Evolutionary conservation across 2,113 vertebrate genomes (phyloP).

Genomic region (Bujurquina vittata): DNA sequence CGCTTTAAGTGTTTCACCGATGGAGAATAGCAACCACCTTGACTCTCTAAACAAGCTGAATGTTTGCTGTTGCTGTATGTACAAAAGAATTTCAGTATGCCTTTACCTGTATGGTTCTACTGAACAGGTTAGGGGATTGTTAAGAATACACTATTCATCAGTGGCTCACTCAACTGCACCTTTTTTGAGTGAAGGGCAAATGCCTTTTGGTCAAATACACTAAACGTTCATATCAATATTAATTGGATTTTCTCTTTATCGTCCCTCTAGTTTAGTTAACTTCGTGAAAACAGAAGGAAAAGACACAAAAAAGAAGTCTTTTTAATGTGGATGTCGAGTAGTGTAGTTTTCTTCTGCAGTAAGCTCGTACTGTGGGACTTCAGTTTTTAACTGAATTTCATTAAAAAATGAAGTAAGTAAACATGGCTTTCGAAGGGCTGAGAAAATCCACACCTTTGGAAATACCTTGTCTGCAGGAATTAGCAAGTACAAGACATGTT

Average conservation of each 20-base stretch:
- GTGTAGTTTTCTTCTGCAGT: neutral
- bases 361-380: neutral
- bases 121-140: neutral
- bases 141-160: neutral
- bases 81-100: neutral
- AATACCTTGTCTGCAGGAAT: neutral
- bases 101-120: neutral
- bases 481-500: neutral
- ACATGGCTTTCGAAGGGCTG: neutral
- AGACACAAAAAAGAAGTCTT: neutral
- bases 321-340: neutral
- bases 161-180: neutral
- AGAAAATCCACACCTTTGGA: conserved; percentile 7
- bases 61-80: neutral
- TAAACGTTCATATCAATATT: neutral
- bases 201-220: neutral
- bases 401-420: conserved; percentile 11
- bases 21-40: neutral
- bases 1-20: neutral
- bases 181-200: neutral
- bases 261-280: neutral
- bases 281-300: neutral
- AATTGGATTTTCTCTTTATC: neutral
- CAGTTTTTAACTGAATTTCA: conserved; percentile 1
- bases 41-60: neutral